Evolutionary conservation across 2,797 vertebrate genomes (phyloP).

Genomic region (Macropus fuliginosus): DNA sequence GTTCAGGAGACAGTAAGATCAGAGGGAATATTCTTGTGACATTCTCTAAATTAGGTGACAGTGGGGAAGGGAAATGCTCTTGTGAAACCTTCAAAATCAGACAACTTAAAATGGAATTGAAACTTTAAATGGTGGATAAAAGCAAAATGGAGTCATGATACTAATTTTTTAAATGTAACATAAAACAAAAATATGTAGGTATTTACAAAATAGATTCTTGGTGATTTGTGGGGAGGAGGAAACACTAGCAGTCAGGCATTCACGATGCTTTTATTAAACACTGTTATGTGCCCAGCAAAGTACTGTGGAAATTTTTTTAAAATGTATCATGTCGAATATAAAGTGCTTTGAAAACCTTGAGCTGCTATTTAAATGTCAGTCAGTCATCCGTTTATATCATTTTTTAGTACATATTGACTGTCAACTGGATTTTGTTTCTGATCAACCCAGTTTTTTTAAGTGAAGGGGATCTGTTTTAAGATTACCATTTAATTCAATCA

Average conservation of each 20-base stretch:
- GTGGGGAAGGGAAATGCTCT: neutral
- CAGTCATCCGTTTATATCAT: neutral
- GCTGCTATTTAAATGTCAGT: neutral
- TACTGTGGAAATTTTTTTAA: neutral
- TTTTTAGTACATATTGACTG: neutral
- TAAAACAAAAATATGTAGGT: neutral
- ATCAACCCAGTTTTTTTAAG: neutral
- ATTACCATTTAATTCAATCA: neutral
- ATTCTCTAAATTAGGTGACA: neutral
- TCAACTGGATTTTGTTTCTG: neutral
- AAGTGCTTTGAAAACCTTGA: neutral
- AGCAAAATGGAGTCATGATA: neutral
- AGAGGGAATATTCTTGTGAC: neutral
- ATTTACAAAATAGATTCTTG: neutral
- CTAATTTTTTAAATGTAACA: neutral
- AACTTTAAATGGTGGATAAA: neutral
- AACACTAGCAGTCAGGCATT: neutral
- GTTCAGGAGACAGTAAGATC: neutral
- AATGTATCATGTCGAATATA: neutral
- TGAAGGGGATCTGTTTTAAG: neutral
- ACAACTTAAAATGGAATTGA: neutral
- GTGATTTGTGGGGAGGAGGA: neutral
- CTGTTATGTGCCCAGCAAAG: neutral
- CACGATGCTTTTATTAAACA: neutral
- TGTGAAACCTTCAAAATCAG: neutral